Conservation (phyloP, 2,888 invertebrate genomes). For the Digitonthophagus gazella region DNA sequence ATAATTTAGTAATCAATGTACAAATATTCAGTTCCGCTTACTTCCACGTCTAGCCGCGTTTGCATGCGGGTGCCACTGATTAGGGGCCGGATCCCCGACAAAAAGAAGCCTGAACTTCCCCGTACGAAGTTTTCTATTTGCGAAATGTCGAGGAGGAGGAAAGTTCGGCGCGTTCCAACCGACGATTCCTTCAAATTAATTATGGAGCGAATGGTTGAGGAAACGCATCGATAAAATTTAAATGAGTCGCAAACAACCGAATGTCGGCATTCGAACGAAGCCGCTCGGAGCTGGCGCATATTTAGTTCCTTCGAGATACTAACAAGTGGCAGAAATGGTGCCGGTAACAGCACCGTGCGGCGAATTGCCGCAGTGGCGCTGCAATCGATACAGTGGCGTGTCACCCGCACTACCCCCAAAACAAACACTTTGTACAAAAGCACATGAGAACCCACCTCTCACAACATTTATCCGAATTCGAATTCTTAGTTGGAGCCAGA, state of each 20-base stretch:
- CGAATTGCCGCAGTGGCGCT: background rate
- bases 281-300: background rate
- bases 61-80: background rate
- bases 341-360: background rate
- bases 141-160: background rate
- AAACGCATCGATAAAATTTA: background rate
- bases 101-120: background rate
- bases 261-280: background rate
- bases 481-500: too few species aligned
- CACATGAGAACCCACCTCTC: background rate
- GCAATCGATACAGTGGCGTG: background rate
- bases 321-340: background rate
- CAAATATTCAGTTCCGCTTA: conserved; percentile 12
- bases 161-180: too few species aligned
- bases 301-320: background rate
- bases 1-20: conserved; percentile 21
- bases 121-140: background rate
- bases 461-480: background rate
- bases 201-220: background rate
- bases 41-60: background rate
- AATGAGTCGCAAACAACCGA: background rate
- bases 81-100: background rate
- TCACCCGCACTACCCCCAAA: background rate
- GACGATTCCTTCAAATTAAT: background rate
- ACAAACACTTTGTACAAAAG: background rate